Evolutionary conservation across 2,888 invertebrate genomes (phyloP).

Genomic region (Yponomeuta sedellus): DNA sequence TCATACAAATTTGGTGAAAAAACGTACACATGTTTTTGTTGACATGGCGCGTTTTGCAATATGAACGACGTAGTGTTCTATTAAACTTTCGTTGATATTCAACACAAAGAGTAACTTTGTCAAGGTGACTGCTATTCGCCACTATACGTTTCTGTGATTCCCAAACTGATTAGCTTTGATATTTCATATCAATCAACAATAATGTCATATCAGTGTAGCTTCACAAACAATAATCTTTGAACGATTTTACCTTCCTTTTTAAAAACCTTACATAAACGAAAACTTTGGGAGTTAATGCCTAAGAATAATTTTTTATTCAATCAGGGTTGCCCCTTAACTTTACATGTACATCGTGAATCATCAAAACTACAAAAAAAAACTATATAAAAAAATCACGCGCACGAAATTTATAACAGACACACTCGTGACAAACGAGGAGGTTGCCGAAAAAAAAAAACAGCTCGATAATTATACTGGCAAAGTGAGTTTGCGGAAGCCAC

Average conservation of each 20-base stretch:
- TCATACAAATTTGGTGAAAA: too few species aligned
- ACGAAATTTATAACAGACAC: slow-evolving; percentile 39
- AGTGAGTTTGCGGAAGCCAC: slow-evolving; percentile 72
- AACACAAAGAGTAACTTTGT: slow-evolving; percentile 44
- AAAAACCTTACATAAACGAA: not conserved
- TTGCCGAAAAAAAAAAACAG: slow-evolving; percentile 40
- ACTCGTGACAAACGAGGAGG: slow-evolving; percentile 16
- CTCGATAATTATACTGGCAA: slow-evolving; percentile 66
- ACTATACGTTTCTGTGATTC: slow-evolving; percentile 57
- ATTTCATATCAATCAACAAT: not conserved
- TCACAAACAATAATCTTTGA: too few species aligned
- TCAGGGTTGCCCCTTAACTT: not conserved
- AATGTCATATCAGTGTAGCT: too few species aligned
- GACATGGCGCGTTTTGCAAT: too few species aligned
- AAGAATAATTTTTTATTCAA: not conserved
- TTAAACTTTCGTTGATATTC: not conserved
- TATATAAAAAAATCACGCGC: slow-evolving; percentile 22
- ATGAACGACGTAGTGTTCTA: too few species aligned
- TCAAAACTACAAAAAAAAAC: not conserved
- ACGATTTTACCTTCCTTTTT: not conserved
- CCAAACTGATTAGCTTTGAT: slow-evolving; percentile 19
- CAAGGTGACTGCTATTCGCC: slow-evolving; percentile 51
- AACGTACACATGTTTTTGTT: too few species aligned
- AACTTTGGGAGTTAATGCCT: too few species aligned
- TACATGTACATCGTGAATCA: not conserved